Conservation (phyloP, 2,113 vertebrate genomes). For the Manacus vitellinus region DNA sequence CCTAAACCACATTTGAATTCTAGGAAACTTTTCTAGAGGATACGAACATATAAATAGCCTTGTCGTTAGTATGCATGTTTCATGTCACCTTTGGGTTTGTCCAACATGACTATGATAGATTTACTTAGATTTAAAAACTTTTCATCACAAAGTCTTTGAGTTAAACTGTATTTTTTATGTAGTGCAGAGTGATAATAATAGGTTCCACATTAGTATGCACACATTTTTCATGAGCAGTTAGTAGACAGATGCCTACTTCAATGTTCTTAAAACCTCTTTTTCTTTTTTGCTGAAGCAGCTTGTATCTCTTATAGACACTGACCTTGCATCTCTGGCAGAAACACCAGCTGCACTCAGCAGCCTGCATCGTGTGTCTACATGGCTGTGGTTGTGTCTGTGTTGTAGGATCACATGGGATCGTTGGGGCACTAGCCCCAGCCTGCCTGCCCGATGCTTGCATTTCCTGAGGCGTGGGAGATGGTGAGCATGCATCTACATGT, state of each 20-base stretch:
- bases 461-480: not conserved
- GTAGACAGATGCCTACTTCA: not conserved
- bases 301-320: rapidly evolving
- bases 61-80: not conserved
- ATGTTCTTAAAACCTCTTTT: not conserved
- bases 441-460: not conserved
- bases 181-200: not conserved
- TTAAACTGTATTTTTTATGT: not conserved
- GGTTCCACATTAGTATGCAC: rapidly evolving
- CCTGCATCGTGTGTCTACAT: rapidly evolving
- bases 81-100: not conserved
- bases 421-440: not conserved
- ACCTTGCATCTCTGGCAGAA: not conserved
- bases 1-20: not conserved
- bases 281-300: not conserved
- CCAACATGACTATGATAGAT: not conserved
- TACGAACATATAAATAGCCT: not conserved
- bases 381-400: not conserved
- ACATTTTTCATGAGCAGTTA: not conserved
- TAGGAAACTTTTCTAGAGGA: not conserved
- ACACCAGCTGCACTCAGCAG: not conserved
- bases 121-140: not conserved
- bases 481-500: not conserved
- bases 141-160: not conserved
- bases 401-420: rapidly evolving